Evolutionary conservation across 1,140 invertebrate genomes (phyloP), one percentile per base, ranked within the genome.

Genomic region (Lasioglossum baleicum): DNA sequence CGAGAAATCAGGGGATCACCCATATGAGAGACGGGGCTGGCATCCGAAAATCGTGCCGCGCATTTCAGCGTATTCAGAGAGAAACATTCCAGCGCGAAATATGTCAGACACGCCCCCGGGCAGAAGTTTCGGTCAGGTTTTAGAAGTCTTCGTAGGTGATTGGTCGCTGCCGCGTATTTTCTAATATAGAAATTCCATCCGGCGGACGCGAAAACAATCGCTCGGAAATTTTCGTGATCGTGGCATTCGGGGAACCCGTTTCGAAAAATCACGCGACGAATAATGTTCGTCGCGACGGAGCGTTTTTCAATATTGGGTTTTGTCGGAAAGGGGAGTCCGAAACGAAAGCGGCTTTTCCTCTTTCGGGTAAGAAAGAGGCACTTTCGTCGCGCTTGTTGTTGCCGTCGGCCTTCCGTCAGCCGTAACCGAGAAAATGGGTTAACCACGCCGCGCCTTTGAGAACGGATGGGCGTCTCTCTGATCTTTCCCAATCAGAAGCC

Each of bases 401-500:
- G 48, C 58, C 75, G 11, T 26, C 35, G n/a, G 53, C 26, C 69
- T 82, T 83, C 79, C 51, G 35, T 60, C 80, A 68, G 22, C 35
- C 77, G 82, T 87, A 88, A 89, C 87, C 84, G 73, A 74, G 83
- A 81, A 88, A 89, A 88, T 87, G 80, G 80, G 74, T 68, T 63
- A 42, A 71, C 22, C 42, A 8, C 53, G 44, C 68, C 53, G n/a
- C 26, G n/a, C 26, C 68, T 60, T 20, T 76, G 67, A 83, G 82
- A 85, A 77, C 68, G 44, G 73, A 87, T 84, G 76, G 76, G 64
- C 82, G 65, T 81, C 35, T 35, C 35, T 35, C 70, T 81, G 84
- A 89, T 85, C 80, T 86, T 66, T 60, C 67, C 70, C 40, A 83
- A 82, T 88, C 79, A 81, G 81, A 81, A 86, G 80, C 73, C 44